Evolutionary conservation across 2,888 invertebrate genomes (phyloP).

Genomic region (Drosophila borborema): DNA sequence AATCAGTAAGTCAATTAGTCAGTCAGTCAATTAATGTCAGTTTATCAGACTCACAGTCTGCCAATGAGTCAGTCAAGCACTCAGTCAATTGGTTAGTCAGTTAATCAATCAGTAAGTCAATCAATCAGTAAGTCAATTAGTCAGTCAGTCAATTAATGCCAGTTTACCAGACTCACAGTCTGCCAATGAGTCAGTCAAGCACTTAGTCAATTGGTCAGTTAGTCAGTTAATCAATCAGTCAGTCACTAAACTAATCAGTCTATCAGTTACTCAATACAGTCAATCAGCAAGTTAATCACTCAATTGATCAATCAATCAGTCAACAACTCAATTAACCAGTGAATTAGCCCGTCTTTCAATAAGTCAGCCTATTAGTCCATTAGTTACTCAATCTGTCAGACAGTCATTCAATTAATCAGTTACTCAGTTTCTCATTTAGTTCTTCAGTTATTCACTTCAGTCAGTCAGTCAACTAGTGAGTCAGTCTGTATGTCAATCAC

Average conservation of each 20-base stretch:
- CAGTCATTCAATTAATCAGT: not conserved
- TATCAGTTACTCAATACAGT: not conserved
- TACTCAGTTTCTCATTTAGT: not conserved
- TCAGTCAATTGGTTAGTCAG: not conserved
- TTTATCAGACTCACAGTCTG: not conserved
- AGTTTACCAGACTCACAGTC: not conserved
- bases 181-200: not conserved
- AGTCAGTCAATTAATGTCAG: not conserved
- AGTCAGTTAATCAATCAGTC: not conserved
- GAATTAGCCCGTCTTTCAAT: no score
- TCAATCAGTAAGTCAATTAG: rapidly evolving
- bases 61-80: not conserved
- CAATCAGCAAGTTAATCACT: not conserved
- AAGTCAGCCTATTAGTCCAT: no score
- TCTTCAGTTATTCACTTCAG: not conserved
- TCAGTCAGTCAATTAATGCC: not conserved
- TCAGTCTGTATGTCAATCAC: not conserved
- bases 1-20: not conserved
- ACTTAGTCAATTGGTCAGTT: not conserved
- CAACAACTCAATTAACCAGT: not conserved
- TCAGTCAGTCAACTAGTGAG: not conserved
- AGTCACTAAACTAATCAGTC: not conserved
- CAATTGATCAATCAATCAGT: not conserved
- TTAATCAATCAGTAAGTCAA: not conserved
- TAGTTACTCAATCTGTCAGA: not conserved